Evolutionary conservation across 2,797 vertebrate genomes (phyloP).

Genomic region (Siniperca undulata): DNA sequence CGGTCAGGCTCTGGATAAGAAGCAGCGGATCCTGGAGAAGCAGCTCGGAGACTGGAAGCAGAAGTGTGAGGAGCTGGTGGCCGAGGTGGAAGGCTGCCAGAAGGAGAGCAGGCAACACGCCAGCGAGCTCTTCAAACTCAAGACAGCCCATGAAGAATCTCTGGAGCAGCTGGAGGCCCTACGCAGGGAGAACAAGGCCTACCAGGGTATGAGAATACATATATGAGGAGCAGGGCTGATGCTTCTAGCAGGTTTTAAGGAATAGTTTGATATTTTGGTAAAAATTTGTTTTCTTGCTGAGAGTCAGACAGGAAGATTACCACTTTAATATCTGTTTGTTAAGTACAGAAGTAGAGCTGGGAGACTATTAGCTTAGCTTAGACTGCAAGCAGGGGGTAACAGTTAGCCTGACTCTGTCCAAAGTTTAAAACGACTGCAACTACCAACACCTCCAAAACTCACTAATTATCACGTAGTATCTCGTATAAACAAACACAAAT

Average conservation of each 20-base stretch:
- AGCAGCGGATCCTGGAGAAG: slow-evolving; percentile 88
- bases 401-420: not conserved
- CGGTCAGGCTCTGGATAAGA: slow-evolving; percentile 86
- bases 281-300: not conserved
- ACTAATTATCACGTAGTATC: not conserved
- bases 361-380: not conserved
- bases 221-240: not conserved
- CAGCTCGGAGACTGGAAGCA: slow-evolving; percentile 88
- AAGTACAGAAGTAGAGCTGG: no score
- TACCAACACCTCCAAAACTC: not conserved
- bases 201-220: slow-evolving; percentile 79
- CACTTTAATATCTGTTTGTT: not conserved
- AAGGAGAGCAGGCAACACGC: slow-evolving; percentile 86
- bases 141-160: slow-evolving; percentile 85
- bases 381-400: not conserved
- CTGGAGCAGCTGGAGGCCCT: slow-evolving; percentile 85
- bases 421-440: not conserved
- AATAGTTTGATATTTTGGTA: not conserved
- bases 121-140: slow-evolving; percentile 88
- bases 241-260: not conserved
- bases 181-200: slow-evolving; percentile 86
- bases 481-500: not conserved
- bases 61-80: slow-evolving; percentile 87
- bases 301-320: not conserved
- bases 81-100: slow-evolving; percentile 87